These are phyloP conservation scores for Pyrgus malvae DNA, from an alignment of 2,888 invertebrate genomes.

Conservation along the genomic window DNA sequence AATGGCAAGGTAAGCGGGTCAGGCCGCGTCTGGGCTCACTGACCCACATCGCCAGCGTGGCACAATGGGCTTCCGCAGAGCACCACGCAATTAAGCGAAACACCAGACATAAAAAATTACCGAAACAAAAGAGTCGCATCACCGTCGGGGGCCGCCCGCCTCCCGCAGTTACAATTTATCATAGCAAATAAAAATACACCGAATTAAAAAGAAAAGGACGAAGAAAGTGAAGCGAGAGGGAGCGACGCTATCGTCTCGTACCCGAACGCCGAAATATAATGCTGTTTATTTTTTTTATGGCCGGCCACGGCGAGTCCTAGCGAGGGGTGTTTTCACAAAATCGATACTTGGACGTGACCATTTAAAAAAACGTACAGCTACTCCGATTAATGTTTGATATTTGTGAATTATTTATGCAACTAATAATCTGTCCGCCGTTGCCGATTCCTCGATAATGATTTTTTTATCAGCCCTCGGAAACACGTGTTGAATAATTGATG, in stretches of 20 bases:
- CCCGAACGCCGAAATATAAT: constrained; percentile 64
- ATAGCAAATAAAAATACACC: constrained; percentile 80
- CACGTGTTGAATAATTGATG: constrained; percentile 14
- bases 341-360: constrained; percentile 53
- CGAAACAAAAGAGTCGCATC: constrained; percentile 69
- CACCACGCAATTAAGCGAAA: constrained; percentile 76
- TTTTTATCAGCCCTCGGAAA: constrained; percentile 26
- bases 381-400: constrained; percentile 48
- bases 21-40: constrained; percentile 54
- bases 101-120: constrained; percentile 80
- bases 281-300: constrained; percentile 62
- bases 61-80: constrained; percentile 74
- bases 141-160: constrained; percentile 43
- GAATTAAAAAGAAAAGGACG: constrained; percentile 79
- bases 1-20: constrained; percentile 62
- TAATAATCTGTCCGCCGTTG: constrained; percentile 30
- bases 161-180: constrained; percentile 78
- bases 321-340: constrained; percentile 52
- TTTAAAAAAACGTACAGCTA: constrained; percentile 46
- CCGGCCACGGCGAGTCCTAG: constrained; percentile 46
- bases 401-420: constrained; percentile 42
- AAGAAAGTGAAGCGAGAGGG: constrained; percentile 69
- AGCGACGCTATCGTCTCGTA: constrained; percentile 57
- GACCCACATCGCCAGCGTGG: constrained; percentile 74
- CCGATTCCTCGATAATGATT: constrained; percentile 23